phyloP scores from a whole-genome alignment of 1,140 invertebrate genomes.

The Diorhabda carinulata region DNA sequence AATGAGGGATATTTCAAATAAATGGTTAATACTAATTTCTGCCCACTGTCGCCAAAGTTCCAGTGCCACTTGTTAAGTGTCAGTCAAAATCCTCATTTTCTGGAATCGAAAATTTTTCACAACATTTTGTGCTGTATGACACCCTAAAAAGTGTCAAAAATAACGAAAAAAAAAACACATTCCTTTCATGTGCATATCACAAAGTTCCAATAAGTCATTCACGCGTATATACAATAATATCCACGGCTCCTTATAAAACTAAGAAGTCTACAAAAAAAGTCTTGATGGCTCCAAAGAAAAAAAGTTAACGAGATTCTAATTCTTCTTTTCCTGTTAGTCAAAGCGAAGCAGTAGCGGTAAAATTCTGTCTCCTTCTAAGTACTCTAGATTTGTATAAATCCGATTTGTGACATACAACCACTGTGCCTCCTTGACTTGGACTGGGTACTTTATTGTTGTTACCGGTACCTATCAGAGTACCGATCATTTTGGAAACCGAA shows the following conservation, averaged over 20 bases:
- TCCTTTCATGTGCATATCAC: not conserved
- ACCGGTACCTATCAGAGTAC: conserved; percentile 63
- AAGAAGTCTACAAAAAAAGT: not conserved
- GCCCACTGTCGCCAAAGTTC: too few relatives aligned
- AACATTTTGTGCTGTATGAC: too few relatives aligned
- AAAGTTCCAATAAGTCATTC: not conserved
- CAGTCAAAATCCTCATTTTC: too few relatives aligned
- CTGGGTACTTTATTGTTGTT: conserved; percentile 43
- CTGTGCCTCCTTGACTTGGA: conserved; percentile 52
- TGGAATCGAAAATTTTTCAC: too few relatives aligned
- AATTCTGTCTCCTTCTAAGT: conserved; percentile 54
- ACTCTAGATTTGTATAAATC: conserved; percentile 56
- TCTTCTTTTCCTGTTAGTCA: conserved; percentile 50
- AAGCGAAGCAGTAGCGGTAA: conserved; percentile 55
- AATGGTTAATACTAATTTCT: too few relatives aligned
- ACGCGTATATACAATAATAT: not conserved
- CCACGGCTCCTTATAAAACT: not conserved
- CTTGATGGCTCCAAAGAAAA: not conserved
- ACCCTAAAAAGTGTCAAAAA: too few relatives aligned
- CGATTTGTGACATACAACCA: conserved; percentile 55
- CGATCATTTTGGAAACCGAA: conserved; percentile 74
- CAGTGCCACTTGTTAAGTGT: too few relatives aligned
- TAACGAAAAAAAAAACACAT: not conserved
- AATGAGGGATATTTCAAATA: too few relatives aligned
- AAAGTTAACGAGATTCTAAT: conserved; percentile 31